These are phyloP conservation scores for Trichonephila clavipes DNA, from an alignment of 1,140 invertebrate genomes.

Conservation along the genomic window DNA sequence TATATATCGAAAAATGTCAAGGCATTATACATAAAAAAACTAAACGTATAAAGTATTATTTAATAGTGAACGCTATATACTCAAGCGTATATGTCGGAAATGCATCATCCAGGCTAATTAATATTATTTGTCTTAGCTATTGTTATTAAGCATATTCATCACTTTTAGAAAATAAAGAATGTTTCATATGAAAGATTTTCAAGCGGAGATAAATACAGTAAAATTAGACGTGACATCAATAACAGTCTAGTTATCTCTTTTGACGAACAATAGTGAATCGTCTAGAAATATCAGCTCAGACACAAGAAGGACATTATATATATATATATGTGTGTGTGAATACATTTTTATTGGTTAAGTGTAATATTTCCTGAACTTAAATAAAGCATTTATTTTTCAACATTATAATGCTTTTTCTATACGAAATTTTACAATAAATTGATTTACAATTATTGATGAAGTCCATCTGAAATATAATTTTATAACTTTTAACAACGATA, in stretches of 20 bases:
- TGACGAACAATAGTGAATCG: neutral
- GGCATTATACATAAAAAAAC: neutral
- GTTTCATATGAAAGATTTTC: neutral
- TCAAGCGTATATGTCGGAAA: slow-evolving; percentile 27
- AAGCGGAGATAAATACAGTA: slow-evolving; percentile 11
- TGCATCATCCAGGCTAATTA: neutral
- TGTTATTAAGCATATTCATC: slow-evolving; percentile 6
- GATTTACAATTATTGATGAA: no score
- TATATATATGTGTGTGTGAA: no score
- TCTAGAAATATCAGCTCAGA: neutral
- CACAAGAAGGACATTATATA: neutral
- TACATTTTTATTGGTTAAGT: neutral
- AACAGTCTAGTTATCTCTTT: neutral
- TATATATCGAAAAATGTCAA: neutral
- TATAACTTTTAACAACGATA: no score
- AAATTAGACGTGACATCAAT: slow-evolving; percentile 30
- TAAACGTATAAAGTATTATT: slow-evolving; percentile 8
- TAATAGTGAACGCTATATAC: neutral
- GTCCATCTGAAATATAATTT: no score
- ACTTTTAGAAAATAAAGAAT: slow-evolving; percentile 10
- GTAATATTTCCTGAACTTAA: neutral
- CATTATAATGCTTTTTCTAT: neutral
- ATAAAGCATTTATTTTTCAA: neutral
- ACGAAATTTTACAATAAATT: neutral
- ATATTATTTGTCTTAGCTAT: slow-evolving; percentile 5